A percentile compares a stretch with the other conserved stretches of the same genome.
Evolutionary conservation across 2,113 vertebrate genomes (phyloP).

Genomic region (zebrafish (Danio rerio)): GRCz12tu NC_133194.1:24829001-24829500

Average conservation of each 20-base stretch:
- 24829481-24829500: constrained; percentile 23
- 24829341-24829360: constrained; percentile 8
- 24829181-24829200: no score
- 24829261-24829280: no score
- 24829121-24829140: no score
- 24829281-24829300: not conserved
- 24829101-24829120: no score
- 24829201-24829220: no score
- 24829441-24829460: not conserved
- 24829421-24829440: no score
- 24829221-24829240: no score
- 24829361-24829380: constrained; percentile 9
- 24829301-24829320: constrained; percentile 52
- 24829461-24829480: not conserved
- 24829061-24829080: no score
- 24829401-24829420: constrained; percentile 22
- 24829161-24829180: no score
- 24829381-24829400: constrained; percentile 48
- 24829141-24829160: no score
- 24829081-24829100: no score
- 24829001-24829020: not conserved
- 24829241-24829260: no score
- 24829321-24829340: constrained; percentile 67
- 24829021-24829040: not conserved
- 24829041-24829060: not conserved